Percentiles rank a stretch among this genome's conserved stretches.
These are phyloP conservation scores for Trematomus loennbergii DNA, from an alignment of 2,113 vertebrate genomes.

Conservation along the genomic window DNA sequence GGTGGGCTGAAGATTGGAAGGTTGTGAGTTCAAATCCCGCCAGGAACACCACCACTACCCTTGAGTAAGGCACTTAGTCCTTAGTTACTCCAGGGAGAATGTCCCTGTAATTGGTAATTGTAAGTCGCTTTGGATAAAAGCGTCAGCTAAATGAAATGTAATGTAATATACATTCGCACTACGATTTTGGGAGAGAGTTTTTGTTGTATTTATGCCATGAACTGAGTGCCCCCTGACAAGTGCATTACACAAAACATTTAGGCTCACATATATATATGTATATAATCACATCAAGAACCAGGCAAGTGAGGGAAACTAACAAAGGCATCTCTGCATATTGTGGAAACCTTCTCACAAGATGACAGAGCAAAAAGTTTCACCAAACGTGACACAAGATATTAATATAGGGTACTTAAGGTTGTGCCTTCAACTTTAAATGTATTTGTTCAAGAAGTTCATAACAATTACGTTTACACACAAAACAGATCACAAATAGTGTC, in stretches of 20 bases:
- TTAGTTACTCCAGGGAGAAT: no score
- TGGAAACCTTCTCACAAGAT: background rate
- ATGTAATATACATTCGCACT: slow-evolving; percentile 61
- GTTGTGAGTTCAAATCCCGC: no score
- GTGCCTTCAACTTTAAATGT: background rate
- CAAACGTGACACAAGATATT: background rate
- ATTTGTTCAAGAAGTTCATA: background rate
- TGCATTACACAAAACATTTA: slow-evolving; percentile 14
- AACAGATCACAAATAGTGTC: no score
- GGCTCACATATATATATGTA: background rate
- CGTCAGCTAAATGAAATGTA: no score
- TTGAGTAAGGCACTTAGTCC: no score
- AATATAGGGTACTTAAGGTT: background rate
- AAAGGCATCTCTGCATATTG: background rate
- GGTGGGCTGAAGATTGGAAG: no score
- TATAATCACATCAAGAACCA: background rate
- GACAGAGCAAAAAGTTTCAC: background rate
- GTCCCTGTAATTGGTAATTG: no score
- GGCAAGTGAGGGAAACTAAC: slow-evolving; percentile 1
- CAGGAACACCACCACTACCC: no score
- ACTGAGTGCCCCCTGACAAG: background rate
- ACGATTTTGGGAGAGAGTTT: slow-evolving; percentile 24
- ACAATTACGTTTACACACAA: no score
- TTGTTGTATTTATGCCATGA: slow-evolving; percentile 26
- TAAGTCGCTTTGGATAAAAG: no score